These are phyloP conservation scores for Smutsia gigantea DNA, from an alignment of 2,797 vertebrate genomes.

Conservation along the genomic window DNA sequence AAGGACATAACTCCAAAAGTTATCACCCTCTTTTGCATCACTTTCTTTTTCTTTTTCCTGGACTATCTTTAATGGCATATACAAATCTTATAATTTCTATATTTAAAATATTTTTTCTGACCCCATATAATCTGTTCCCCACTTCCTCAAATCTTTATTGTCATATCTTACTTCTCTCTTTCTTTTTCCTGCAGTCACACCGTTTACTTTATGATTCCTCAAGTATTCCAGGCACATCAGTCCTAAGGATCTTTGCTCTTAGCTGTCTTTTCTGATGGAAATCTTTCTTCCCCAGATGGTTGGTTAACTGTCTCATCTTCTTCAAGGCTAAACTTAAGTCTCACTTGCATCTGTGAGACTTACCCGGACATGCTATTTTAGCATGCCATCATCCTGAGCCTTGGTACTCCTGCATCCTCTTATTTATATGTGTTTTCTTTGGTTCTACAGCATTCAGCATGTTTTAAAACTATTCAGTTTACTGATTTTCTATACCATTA, in stretches of 20 bases:
- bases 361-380: background rate
- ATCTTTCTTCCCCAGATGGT: background rate
- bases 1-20: background rate
- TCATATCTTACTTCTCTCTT: background rate
- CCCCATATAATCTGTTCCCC: background rate
- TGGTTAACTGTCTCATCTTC: background rate
- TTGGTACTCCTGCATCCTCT: background rate
- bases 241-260: background rate
- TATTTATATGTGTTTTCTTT: background rate
- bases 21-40: fast-evolving
- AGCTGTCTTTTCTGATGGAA: background rate
- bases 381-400: background rate
- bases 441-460: background rate
- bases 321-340: background rate
- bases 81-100: background rate
- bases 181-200: background rate
- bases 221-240: background rate
- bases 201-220: background rate
- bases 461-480: background rate
- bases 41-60: background rate
- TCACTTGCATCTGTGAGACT: background rate
- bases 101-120: background rate
- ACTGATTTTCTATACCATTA: background rate
- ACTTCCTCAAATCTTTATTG: background rate
- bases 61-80: background rate